Evolutionary conservation across 2,113 vertebrate genomes (phyloP).

Genomic region (Kryptolebias marmoratus): DNA sequence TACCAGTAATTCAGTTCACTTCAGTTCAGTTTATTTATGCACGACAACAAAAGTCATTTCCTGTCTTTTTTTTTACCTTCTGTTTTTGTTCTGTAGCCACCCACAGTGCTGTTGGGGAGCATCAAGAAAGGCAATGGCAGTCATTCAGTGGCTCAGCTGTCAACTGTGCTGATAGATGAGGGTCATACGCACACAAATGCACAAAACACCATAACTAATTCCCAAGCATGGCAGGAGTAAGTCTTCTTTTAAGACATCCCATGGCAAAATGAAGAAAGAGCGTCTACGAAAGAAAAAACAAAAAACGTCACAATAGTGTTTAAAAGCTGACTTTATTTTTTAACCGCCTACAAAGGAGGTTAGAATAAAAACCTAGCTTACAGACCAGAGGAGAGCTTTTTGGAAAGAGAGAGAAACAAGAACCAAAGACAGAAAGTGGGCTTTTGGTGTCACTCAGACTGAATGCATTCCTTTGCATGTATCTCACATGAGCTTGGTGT

Average conservation of each 20-base stretch:
- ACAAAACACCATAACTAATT: slow-evolving; percentile 69
- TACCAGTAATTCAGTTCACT: neutral
- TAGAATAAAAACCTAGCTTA: slow-evolving; percentile 17
- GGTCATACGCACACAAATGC: slow-evolving; percentile 31
- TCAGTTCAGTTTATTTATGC: neutral
- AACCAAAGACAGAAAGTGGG: neutral
- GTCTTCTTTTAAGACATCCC: slow-evolving; percentile 38
- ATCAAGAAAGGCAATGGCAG: slow-evolving; percentile 50
- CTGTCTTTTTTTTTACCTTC: slow-evolving; percentile 16
- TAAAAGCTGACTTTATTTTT: slow-evolving; percentile 56
- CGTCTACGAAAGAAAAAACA: slow-evolving; percentile 4
- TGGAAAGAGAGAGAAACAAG: neutral
- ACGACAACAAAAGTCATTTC: neutral
- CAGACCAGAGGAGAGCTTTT: neutral
- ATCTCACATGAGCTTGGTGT: slow-evolving; percentile 5
- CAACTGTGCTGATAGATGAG: slow-evolving; percentile 67
- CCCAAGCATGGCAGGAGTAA: slow-evolving; percentile 46
- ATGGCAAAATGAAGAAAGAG: slow-evolving; percentile 41
- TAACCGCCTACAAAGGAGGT: slow-evolving; percentile 11
- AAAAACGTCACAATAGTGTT: slow-evolving; percentile 31
- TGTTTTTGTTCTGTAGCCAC: slow-evolving; percentile 46
- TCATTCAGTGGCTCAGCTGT: slow-evolving; percentile 56
- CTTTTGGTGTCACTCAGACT: slow-evolving; percentile 24
- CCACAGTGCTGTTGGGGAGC: slow-evolving; percentile 39
- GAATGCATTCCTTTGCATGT: slow-evolving; percentile 49